Evolutionary conservation across 2,888 invertebrate species (phyloP).

Genomic region (Habroteleia sp.): DNA sequence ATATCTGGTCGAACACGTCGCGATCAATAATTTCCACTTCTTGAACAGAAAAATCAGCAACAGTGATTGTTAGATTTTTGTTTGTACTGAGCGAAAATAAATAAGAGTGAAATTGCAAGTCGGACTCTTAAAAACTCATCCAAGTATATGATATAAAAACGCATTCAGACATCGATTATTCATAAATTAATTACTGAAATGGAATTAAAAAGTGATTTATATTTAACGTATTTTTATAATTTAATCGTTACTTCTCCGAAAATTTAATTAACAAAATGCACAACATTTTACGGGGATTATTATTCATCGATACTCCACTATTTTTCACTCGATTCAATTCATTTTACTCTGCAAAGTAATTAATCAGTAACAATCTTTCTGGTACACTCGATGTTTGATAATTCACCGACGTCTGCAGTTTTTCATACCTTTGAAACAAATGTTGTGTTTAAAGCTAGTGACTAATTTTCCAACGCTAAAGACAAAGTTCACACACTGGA

Average conservation of each 20-base stretch:
- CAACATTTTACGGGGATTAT: too few species aligned
- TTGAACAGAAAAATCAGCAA: constrained; percentile 55
- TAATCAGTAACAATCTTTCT: too few species aligned
- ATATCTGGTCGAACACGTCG: constrained; percentile 54
- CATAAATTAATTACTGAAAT: constrained; percentile 35
- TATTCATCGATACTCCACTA: too few species aligned
- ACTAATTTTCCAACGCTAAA: constrained; percentile 12
- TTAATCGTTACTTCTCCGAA: constrained; percentile 2
- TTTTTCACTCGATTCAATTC: too few species aligned
- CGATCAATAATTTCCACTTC: constrained; percentile 63
- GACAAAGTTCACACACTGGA: constrained; percentile 27
- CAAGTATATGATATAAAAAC: constrained; percentile 20
- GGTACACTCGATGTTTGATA: too few species aligned
- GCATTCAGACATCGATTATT: background rate
- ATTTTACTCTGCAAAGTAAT: too few species aligned
- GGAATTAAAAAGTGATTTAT: background rate
- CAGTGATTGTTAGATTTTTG: constrained; percentile 40
- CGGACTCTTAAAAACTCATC: constrained; percentile 17
- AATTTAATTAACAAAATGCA: background rate
- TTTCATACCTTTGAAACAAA: constrained; percentile 8
- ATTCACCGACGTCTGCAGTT: constrained; percentile 1
- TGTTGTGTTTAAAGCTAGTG: constrained; percentile 4
- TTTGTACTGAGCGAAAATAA: constrained; percentile 18
- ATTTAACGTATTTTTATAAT: background rate
- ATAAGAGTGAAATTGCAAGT: constrained; percentile 19